A percentile compares a stretch with the other conserved stretches of the same genome.
phyloP scores from a whole-genome alignment of 2,113 vertebrate species.

The Lucifuga dentata region DNA sequence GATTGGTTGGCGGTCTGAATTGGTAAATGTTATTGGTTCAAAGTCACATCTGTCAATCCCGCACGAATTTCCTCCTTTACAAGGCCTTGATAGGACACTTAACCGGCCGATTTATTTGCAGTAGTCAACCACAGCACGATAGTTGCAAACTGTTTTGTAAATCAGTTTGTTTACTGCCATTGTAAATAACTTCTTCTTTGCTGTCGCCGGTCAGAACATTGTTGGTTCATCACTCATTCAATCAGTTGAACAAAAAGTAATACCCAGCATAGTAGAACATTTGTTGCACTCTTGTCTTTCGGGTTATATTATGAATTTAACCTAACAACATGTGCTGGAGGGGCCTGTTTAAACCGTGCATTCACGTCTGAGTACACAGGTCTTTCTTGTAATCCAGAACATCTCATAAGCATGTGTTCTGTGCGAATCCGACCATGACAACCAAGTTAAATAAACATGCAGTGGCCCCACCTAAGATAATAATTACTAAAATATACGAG shows the following conservation, averaged over 20 bases:
- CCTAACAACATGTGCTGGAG: neutral
- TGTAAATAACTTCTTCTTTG: neutral
- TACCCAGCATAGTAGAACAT: neutral
- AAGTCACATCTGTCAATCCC: slow-evolving; percentile 52
- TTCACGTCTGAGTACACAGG: neutral
- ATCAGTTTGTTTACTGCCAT: neutral
- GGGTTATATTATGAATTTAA: neutral
- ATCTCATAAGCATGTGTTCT: neutral
- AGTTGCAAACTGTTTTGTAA: neutral
- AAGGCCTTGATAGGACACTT: slow-evolving; percentile 79
- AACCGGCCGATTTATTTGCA: slow-evolving; percentile 52
- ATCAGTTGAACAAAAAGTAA: neutral
- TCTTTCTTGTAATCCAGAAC: neutral
- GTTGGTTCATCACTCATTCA: neutral
- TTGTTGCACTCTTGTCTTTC: neutral
- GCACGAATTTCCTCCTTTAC: slow-evolving; percentile 50
- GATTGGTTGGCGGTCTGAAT: slow-evolving; percentile 67
- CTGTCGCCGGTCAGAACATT: neutral
- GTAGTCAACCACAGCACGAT: neutral
- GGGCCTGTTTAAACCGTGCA: neutral
- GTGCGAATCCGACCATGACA: neutral
- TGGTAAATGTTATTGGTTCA: slow-evolving; percentile 54
- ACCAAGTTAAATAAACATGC: neutral
- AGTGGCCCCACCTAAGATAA: neutral
- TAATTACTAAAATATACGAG: neutral